These are phyloP conservation scores for Trissolcus brochymenae DNA, from an alignment of 2,888 invertebrate species.

Conservation along the genomic window DNA sequence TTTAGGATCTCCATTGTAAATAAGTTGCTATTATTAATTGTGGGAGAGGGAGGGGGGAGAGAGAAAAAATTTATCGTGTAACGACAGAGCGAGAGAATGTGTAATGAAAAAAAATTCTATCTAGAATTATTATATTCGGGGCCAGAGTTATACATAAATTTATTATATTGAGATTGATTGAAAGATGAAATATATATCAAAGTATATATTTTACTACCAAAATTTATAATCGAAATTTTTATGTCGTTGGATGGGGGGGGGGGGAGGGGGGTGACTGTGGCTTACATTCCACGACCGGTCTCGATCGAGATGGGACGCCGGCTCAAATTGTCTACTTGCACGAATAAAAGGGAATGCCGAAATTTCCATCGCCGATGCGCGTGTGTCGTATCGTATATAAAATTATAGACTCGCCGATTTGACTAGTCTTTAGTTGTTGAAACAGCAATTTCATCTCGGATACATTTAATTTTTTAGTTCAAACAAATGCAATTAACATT, in stretches of 20 bases:
- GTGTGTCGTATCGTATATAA: constrained; percentile 29
- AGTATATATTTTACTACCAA: constrained; percentile 75
- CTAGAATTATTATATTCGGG: constrained; percentile 67
- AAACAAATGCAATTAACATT: background rate
- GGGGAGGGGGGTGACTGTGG: constrained; percentile 69
- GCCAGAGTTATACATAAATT: constrained; percentile 72
- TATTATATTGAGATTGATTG: constrained; percentile 63
- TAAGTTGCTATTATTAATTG: constrained; percentile 58
- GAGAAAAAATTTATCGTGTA: constrained; percentile 45
- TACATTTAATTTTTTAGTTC: constrained; percentile 1
- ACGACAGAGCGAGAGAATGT: constrained; percentile 14
- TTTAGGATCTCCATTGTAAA: constrained; percentile 62
- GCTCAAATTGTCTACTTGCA: constrained; percentile 56
- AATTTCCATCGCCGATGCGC: constrained; percentile 31
- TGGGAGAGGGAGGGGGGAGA: constrained; percentile 9
- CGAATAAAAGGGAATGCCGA: constrained; percentile 10
- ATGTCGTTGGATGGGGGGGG: constrained; percentile 68
- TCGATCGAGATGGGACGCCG: constrained; percentile 48
- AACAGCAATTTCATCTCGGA: constrained; percentile 19
- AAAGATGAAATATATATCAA: constrained; percentile 62
- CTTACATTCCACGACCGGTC: constrained; percentile 74
- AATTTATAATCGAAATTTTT: constrained; percentile 76
- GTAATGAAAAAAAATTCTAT: background rate
- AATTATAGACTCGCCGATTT: constrained; percentile 37
- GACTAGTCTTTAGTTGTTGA: constrained; percentile 43